Percentiles rank a stretch among this genome's conserved stretches.
phyloP scores from a whole-genome alignment of 2,113 vertebrate genomes.

The Salvelinus alpinus region DNA sequence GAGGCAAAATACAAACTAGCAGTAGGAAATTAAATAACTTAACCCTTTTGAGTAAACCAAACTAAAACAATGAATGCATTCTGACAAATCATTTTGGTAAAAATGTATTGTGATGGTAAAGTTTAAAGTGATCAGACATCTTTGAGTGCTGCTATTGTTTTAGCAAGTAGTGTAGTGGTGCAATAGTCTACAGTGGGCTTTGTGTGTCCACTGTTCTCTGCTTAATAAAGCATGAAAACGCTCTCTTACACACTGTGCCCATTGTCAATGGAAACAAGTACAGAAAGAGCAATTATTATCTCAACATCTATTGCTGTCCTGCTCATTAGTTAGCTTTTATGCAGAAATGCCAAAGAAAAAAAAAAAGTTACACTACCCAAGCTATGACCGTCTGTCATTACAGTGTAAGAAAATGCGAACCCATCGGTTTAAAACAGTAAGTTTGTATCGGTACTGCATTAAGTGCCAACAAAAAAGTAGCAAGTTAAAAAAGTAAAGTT shows the following conservation, averaged over 20 bases:
- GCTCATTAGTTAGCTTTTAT: slow-evolving; percentile 47
- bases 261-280: slow-evolving; percentile 67
- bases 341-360: slow-evolving; percentile 36
- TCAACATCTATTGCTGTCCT: slow-evolving; percentile 51
- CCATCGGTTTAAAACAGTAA: no score
- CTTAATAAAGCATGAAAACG: slow-evolving; percentile 60
- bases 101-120: slow-evolving; percentile 9
- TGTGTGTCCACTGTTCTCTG: slow-evolving; percentile 43
- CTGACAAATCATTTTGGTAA: slow-evolving; percentile 6
- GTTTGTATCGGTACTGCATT: no score
- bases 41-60: background rate
- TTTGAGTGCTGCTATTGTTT: slow-evolving; percentile 38
- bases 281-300: slow-evolving; percentile 54
- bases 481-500: no score
- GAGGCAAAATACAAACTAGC: slow-evolving; percentile 29
- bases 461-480: no score
- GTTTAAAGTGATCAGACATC: slow-evolving; percentile 16
- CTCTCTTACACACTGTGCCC: slow-evolving; percentile 55
- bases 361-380: slow-evolving; percentile 16
- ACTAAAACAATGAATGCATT: background rate
- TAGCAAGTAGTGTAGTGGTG: slow-evolving; percentile 26
- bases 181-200: slow-evolving; percentile 20
- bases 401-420: background rate
- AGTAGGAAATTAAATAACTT: slow-evolving; percentile 18
- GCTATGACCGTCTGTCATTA: slow-evolving; percentile 10